Percentiles rank a stretch among this genome's conserved stretches.
phyloP scores from a whole-genome alignment of 2,888 invertebrate species.

The Anthophora plumipes region DNA sequence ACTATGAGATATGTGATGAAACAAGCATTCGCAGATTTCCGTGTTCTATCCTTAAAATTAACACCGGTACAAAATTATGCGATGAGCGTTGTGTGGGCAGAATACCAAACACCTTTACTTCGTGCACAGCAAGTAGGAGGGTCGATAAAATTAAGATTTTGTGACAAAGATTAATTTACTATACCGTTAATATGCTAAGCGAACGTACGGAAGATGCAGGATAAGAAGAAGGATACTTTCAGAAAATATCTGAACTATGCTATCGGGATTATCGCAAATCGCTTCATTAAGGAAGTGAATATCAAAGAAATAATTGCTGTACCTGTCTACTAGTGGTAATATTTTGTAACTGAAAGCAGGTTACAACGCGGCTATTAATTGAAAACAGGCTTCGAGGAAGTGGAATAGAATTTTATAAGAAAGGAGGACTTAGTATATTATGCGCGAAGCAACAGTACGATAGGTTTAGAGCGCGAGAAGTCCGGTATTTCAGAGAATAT shows the following conservation, averaged over 20 bases:
- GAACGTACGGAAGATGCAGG: neutral
- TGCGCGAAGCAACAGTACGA: neutral
- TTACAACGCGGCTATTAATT: neutral
- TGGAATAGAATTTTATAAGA: neutral
- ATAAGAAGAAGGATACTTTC: neutral
- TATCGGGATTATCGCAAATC: constrained; percentile 1
- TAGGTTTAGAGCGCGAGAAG: neutral
- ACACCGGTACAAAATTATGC: too few relatives aligned
- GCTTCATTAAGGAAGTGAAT: constrained; percentile 7
- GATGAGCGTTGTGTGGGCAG: too few relatives aligned
- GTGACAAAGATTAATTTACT: neutral
- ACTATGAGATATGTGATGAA: too few relatives aligned
- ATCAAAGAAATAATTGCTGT: neutral
- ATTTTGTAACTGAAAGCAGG: constrained; percentile 2
- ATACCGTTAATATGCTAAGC: constrained; percentile 8
- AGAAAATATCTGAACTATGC: neutral
- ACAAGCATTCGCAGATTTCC: too few relatives aligned
- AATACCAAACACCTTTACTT: neutral
- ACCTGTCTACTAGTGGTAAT: neutral
- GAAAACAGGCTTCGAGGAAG: neutral
- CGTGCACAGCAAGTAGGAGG: neutral
- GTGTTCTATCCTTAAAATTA: too few relatives aligned
- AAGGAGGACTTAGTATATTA: neutral
- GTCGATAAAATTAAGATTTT: neutral
- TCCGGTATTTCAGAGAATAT: neutral